Percentiles rank a stretch among this genome's conserved stretches.
These are phyloP conservation scores for Rhinichthys klamathensis DNA, from an alignment of 2,113 vertebrate species.

Conservation along the genomic window DNA sequence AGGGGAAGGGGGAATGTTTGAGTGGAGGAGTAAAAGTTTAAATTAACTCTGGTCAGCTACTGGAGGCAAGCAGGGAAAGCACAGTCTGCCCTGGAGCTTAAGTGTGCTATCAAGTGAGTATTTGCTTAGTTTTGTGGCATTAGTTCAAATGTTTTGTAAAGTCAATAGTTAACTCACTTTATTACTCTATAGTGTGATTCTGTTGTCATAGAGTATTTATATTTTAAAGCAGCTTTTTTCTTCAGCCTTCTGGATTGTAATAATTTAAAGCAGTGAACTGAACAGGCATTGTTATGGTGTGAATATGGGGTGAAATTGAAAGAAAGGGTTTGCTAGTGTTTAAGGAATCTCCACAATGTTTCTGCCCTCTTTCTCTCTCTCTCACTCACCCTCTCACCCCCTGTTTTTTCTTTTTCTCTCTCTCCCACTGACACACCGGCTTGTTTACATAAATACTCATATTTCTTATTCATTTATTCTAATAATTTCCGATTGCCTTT, in stretches of 20 bases:
- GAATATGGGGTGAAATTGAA: not conserved
- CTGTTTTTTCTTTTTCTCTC: not conserved
- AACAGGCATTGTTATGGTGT: slow-evolving; percentile 10
- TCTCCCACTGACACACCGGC: not conserved
- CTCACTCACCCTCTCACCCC: not conserved
- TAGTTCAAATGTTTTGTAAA: slow-evolving; percentile 7
- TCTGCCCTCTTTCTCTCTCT: slow-evolving; percentile 10
- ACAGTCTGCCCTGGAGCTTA: slow-evolving; percentile 47
- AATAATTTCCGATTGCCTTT: not conserved
- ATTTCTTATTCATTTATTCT: not conserved
- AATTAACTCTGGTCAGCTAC: slow-evolving; percentile 73
- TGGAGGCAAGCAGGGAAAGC: slow-evolving; percentile 56
- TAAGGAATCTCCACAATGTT: not conserved
- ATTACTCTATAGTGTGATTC: not conserved
- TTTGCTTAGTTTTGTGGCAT: slow-evolving; percentile 20
- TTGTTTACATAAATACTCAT: slow-evolving; percentile 31
- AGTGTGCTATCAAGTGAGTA: slow-evolving; percentile 50
- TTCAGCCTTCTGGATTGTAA: not conserved
- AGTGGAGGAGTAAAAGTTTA: slow-evolving; percentile 76
- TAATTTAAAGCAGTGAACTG: not conserved
- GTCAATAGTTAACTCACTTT: not conserved
- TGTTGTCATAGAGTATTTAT: not conserved
- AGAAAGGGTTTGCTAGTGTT: slow-evolving; percentile 12
- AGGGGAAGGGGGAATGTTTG: slow-evolving; percentile 71
- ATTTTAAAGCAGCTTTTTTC: not conserved